A percentile compares a stretch with the other conserved stretches of the same genome.
phyloP scores from a whole-genome alignment of 2,797 vertebrate species.

The Epinephelus coioides region DNA sequence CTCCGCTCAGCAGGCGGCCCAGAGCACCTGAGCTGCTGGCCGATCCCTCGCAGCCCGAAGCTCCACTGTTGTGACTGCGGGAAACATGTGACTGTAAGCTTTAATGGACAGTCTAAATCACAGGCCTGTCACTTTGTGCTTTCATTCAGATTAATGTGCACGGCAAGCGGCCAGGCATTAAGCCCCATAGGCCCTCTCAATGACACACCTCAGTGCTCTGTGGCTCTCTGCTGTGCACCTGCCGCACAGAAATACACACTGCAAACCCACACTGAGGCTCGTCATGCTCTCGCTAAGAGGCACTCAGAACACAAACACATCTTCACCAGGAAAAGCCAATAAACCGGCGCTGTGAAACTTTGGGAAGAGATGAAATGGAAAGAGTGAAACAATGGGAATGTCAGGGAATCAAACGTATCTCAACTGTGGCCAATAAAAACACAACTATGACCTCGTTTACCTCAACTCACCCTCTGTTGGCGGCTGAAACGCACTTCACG shows the following conservation, averaged over 20 bases:
- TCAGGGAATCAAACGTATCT: slow-evolving; percentile 34
- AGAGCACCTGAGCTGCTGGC: slow-evolving; percentile 33
- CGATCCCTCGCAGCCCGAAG: background rate
- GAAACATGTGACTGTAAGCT: slow-evolving; percentile 51
- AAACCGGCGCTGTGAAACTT: slow-evolving; percentile 37
- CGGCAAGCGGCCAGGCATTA: slow-evolving; percentile 41
- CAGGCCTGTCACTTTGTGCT: slow-evolving; percentile 56
- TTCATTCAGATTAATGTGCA: slow-evolving; percentile 71
- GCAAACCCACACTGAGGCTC: slow-evolving; percentile 27
- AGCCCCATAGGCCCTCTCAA: slow-evolving; percentile 55
- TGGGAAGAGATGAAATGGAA: slow-evolving; percentile 44
- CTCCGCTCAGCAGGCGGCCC: background rate
- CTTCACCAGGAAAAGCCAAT: slow-evolving; percentile 34
- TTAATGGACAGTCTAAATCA: slow-evolving; percentile 61
- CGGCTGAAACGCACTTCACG: background rate
- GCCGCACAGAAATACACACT: slow-evolving; percentile 26
- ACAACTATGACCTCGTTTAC: slow-evolving; percentile 14
- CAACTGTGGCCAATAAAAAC: slow-evolving; percentile 28
- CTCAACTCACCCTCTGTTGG: slow-evolving; percentile 36
- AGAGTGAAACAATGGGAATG: slow-evolving; percentile 52
- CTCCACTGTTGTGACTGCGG: slow-evolving; percentile 38
- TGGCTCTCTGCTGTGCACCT: slow-evolving; percentile 44
- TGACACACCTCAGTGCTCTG: slow-evolving; percentile 62
- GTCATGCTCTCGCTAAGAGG: slow-evolving; percentile 28
- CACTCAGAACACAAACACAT: slow-evolving; percentile 34